A percentile compares a stretch with the other conserved stretches of the same genome.
Evolutionary conservation across 2,888 invertebrate species (phyloP).

Genomic region (Philereme vetulata): DNA sequence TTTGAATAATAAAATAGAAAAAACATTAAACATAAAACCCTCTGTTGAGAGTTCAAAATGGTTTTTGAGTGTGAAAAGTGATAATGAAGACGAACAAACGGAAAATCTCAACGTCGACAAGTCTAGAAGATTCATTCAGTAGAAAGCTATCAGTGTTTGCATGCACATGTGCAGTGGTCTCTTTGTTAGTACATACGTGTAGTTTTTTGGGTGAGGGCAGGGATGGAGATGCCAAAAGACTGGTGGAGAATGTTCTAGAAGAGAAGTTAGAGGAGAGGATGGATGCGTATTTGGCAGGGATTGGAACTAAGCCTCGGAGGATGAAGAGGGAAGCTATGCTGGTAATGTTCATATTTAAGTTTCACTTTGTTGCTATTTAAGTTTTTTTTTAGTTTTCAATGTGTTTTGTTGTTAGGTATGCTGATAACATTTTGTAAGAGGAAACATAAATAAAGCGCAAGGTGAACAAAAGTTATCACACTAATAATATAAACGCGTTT

Average conservation of each 20-base stretch:
- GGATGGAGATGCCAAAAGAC: slow-evolving; percentile 48
- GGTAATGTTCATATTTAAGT: slow-evolving; percentile 49
- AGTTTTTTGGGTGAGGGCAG: slow-evolving; percentile 54
- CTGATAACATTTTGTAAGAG: no score
- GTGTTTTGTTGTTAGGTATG: no score
- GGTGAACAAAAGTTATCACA: no score
- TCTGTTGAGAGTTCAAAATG: slow-evolving; percentile 7
- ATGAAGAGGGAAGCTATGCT: slow-evolving; percentile 73
- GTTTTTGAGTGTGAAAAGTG: slow-evolving; percentile 1
- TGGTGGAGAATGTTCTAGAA: slow-evolving; percentile 57
- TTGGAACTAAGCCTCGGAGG: slow-evolving; percentile 51
- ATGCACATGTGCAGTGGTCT: slow-evolving; percentile 64
- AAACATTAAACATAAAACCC: background rate
- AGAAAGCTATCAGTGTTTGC: slow-evolving; percentile 66
- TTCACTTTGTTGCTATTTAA: no score
- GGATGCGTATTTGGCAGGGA: slow-evolving; percentile 57
- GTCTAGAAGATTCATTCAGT: slow-evolving; percentile 52
- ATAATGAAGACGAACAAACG: slow-evolving; percentile 44
- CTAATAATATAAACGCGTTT: no score
- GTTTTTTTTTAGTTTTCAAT: background rate
- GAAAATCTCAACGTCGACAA: slow-evolving; percentile 44
- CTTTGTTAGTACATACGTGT: slow-evolving; percentile 67
- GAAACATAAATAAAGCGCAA: no score
- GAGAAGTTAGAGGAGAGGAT: slow-evolving; percentile 62
- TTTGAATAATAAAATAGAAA: background rate